Evolutionary conservation across 23 tunicate genomes (phyloP).

Genomic region (Trididemnum nubilum): DNA sequence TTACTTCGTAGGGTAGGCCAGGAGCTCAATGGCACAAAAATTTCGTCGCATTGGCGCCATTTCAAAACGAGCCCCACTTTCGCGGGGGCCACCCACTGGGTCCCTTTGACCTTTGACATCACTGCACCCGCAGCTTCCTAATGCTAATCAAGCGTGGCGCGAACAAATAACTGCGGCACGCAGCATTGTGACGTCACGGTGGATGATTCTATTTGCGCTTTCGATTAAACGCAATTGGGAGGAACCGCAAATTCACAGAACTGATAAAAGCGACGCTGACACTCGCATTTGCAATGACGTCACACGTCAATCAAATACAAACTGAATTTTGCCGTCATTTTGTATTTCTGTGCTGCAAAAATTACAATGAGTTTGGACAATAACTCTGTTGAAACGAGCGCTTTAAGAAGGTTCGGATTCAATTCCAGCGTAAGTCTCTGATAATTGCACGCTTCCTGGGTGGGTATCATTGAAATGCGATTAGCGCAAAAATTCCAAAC

Average conservation of each 20-base stretch:
- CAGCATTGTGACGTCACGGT: neutral
- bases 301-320: too few relatives aligned
- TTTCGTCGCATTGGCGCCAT: neutral
- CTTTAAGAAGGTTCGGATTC: too few relatives aligned
- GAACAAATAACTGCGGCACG: neutral
- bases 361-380: too few relatives aligned
- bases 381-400: too few relatives aligned
- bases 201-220: neutral
- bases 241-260: neutral
- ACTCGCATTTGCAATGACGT: neutral
- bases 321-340: too few relatives aligned
- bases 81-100: neutral
- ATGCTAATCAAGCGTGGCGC: neutral
- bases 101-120: neutral
- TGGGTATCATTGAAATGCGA: too few relatives aligned
- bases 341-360: too few relatives aligned
- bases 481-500: too few relatives aligned
- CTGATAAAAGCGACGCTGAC: neutral
- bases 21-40: too few relatives aligned
- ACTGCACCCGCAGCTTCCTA: neutral
- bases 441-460: too few relatives aligned
- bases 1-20: too few relatives aligned
- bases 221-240: neutral
- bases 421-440: too few relatives aligned
- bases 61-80: neutral